Base-by-base conservation (phyloP, 2,888 invertebrate species). In the Sinelater perroti region DNA sequence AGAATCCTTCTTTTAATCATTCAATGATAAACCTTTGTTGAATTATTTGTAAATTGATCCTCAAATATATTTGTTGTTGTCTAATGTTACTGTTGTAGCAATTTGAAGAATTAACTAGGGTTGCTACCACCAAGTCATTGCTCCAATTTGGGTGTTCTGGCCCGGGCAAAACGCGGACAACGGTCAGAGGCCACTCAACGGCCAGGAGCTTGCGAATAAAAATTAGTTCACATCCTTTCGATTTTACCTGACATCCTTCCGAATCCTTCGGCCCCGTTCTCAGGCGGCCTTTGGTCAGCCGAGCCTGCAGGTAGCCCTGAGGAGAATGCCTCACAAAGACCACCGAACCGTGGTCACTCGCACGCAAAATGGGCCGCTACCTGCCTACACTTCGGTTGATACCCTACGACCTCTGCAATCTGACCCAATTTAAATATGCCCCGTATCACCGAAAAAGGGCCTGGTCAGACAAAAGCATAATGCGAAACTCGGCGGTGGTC, bases 371-470 rank as follows among this genome's bases (percentile, higher is more conserved):
- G 40, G 50, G 30, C 42, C 10, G 24, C 51, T 57, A 52, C 30
- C 71, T 72, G 70, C 69, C 70, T 68, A 70, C 69, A 67, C 68
- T 56, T 67, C 63, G 56, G 69, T 70, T 70, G 62, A 65, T 70
- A 70, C 72, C 72, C 72, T 70, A 64, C 67, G 69, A 68, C 71
- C 72, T 65, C 42, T 58, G 68, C 66, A 67, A 70, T 70, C 62
- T 69, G 72, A 70, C 67, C 72, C 66, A 71, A 72, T 72, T 72
- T 72, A 71, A 72, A 72, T 71, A 66, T 61, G 61, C 57, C 66
- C 59, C 30, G 57, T 66, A 68, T 70, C 67, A 66, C 62, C 63
- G 64, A 42, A 62, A 63, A 65, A 65, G 61, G 63, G 61, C 55
- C 42, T 69, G 68, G 66, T 63, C 67, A 68, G 63, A 63, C 56